phyloP scores from a whole-genome alignment of 2,113 vertebrate species.

The Panthera tigris region DNA sequence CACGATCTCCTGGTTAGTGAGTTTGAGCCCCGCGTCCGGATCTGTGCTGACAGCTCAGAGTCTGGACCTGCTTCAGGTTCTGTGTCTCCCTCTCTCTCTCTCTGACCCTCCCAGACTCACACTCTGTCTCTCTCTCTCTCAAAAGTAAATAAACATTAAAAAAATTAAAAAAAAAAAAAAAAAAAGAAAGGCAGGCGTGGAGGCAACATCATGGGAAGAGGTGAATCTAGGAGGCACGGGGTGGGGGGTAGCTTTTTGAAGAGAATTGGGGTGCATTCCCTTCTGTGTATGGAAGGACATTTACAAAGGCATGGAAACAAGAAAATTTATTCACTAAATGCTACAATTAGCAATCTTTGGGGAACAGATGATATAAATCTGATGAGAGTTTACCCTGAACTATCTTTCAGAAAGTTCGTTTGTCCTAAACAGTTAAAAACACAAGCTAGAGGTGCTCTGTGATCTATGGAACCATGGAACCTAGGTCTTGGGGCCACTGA shows the following conservation, averaged over 20 bases:
- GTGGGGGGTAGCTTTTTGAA: not conserved
- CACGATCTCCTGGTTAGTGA: too few species aligned
- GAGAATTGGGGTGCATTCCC: not conserved
- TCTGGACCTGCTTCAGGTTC: too few species aligned
- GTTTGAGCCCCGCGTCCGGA: too few species aligned
- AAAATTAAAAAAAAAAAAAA: too few species aligned
- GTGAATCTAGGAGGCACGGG: not conserved
- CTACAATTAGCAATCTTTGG: not conserved
- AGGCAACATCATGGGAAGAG: not conserved
- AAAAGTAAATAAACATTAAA: too few species aligned
- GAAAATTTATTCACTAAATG: not conserved
- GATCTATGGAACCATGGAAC: not conserved
- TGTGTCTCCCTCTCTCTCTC: too few species aligned
- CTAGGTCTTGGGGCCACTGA: not conserved
- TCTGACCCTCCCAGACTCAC: too few species aligned
- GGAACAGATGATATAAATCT: not conserved
- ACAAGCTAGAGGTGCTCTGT: not conserved
- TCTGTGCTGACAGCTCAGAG: too few species aligned
- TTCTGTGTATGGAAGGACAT: not conserved
- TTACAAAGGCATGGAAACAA: not conserved
- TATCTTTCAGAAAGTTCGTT: not conserved
- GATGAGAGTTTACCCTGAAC: not conserved
- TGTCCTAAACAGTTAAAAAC: not conserved
- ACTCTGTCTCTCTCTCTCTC: too few species aligned
- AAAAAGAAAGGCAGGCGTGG: not conserved